phyloP scores from a whole-genome alignment of 2,888 invertebrate species.

The Resseliella maxima region DNA sequence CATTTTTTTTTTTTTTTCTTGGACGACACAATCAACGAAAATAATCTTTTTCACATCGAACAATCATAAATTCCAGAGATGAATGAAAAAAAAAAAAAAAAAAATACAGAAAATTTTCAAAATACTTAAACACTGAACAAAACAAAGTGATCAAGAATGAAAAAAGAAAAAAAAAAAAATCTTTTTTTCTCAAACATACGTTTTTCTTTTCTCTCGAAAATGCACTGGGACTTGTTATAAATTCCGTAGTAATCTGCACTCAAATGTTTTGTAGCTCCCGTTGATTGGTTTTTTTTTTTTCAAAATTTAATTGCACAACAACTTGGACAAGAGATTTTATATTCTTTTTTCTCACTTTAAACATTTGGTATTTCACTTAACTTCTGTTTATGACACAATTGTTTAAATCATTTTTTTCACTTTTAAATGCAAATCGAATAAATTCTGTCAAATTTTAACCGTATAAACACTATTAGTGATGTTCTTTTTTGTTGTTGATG shows the following conservation, averaged over 20 bases:
- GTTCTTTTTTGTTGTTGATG: not conserved
- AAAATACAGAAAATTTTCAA: not conserved
- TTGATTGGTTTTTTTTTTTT: too few species aligned
- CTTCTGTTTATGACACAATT: constrained; percentile 4
- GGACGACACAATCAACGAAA: not conserved
- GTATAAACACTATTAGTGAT: not conserved
- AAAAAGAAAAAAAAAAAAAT: not conserved
- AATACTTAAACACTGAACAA: too few species aligned
- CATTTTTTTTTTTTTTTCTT: not conserved
- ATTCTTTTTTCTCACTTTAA: not conserved
- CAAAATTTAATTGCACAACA: not conserved
- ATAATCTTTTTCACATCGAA: not conserved
- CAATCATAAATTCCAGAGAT: not conserved
- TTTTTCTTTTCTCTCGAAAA: not conserved
- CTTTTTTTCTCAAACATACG: not conserved
- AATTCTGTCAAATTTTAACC: not conserved
- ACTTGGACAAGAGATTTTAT: not conserved
- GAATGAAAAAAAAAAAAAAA: not conserved
- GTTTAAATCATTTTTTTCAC: not conserved
- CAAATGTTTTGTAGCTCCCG: not conserved
- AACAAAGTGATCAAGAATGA: too few species aligned
- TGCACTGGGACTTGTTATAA: not conserved
- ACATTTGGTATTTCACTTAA: not conserved
- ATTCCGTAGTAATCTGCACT: not conserved
- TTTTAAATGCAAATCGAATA: constrained; percentile 21